A percentile compares a stretch with the other conserved stretches of the same genome.
These are phyloP conservation scores for Laterallus jamaicensis DNA, from an alignment of 2,113 vertebrate species.

Conservation along the genomic window DNA sequence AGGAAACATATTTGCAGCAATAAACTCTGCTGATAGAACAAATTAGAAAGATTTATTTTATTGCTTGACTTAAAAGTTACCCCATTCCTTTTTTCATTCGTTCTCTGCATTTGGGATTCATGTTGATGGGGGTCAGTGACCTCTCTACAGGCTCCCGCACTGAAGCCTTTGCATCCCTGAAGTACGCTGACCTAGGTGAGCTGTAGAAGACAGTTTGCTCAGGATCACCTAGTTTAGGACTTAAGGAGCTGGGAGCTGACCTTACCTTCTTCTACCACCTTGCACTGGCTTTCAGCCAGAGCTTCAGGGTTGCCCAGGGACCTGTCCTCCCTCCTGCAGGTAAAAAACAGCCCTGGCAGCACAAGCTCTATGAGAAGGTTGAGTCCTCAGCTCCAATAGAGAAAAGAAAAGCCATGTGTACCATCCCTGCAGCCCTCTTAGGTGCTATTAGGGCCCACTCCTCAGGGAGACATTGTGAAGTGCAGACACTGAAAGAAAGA, in stretches of 20 bases:
- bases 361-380: neutral
- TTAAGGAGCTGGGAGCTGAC: neutral
- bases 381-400: neutral
- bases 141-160: neutral
- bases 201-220: neutral
- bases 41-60: neutral
- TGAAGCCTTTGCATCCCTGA: neutral
- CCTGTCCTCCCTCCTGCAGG: neutral
- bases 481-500: neutral
- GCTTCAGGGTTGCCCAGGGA: neutral
- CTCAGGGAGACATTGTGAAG: neutral
- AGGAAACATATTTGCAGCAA: neutral
- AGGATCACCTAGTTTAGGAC: neutral
- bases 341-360: neutral
- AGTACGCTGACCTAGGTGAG: neutral
- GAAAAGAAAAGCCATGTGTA: neutral
- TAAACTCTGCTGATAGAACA: neutral
- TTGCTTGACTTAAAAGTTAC: neutral
- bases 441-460: neutral
- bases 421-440: neutral
- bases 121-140: neutral
- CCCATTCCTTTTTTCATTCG: neutral
- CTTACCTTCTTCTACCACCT: neutral
- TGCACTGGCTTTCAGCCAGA: neutral
- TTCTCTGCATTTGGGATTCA: neutral